A percentile compares a stretch with the other conserved stretches of the same genome.
Conservation (phyloP, 2,113 vertebrate species). For the Takifugu bimaculatus region DNA sequence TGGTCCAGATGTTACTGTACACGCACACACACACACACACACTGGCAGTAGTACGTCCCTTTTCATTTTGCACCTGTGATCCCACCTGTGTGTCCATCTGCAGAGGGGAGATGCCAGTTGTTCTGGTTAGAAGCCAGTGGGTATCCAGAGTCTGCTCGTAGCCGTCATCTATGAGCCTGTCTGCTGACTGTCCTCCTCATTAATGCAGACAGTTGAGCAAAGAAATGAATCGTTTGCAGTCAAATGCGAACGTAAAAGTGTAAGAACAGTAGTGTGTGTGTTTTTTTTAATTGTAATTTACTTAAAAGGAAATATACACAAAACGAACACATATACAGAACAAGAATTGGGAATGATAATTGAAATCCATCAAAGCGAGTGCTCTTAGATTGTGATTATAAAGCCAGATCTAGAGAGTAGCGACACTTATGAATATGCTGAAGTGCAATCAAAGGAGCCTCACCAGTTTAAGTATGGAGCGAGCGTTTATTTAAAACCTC, state of each 20-base stretch:
- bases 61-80: conserved; percentile 66
- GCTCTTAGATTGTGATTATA: not conserved
- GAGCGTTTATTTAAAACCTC: conserved; percentile 50
- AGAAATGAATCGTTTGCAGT: too few species aligned
- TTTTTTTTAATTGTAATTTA: too few species aligned
- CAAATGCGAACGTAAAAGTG: not conserved
- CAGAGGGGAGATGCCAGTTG: conserved; percentile 71
- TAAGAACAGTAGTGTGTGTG: too few species aligned
- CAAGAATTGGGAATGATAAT: too few species aligned
- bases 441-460: conserved; percentile 18
- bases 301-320: too few species aligned
- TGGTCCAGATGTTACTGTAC: conserved; percentile 68
- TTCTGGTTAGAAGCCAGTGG: conserved; percentile 71
- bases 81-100: conserved; percentile 81
- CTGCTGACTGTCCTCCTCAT: conserved; percentile 29
- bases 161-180: conserved; percentile 50
- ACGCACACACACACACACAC: conserved; percentile 12
- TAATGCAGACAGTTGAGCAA: conserved; percentile 10
- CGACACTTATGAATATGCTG: conserved; percentile 41
- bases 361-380: not conserved
- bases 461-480: conserved; percentile 30
- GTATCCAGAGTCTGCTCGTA: conserved; percentile 62
- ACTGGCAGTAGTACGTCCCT: conserved; percentile 55
- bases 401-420: conserved; percentile 7
- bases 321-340: too few species aligned